Base-by-base conservation (phyloP, 1,140 invertebrate species). In the Magallana ariakensis region DNA sequence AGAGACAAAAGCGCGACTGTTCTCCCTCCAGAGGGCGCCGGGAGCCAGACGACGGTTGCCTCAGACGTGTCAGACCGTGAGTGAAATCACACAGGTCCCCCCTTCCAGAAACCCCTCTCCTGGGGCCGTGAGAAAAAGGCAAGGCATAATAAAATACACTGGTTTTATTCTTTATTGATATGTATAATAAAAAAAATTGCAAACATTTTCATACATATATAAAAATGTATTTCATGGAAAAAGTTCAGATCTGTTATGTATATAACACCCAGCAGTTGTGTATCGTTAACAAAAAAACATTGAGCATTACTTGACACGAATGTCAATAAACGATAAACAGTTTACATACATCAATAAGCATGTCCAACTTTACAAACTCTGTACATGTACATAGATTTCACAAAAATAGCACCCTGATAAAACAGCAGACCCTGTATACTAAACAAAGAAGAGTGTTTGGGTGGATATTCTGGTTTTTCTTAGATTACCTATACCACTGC, bases 101-200 rank as follows among this genome's bases (percentile, higher is more conserved):
- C 22, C 22, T 11, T 11, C 66, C 66, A 70, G 33, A 33, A 33
- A 33, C 33, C 33, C 33, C 33, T 33, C 33, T 33, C 33, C 33
- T 33, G 33, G 33, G 33, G 33, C 1, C 33, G 33, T 46, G 66
- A 70, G 66, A 33, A 70, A 60, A 70, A 70, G n/a, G 6, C 19
- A 70, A 70, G n/a, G 11, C 11, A 70, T 33, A 0, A 70, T 10
- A 75, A 26, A 75, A 75, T 13, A 75, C 19, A 13, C 1, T 26
- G 22, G 66, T 75, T 75, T 75, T 75, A 75, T 75, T 75, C 66
- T 33, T 75, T 75, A 75, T 75, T 26, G 62, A 75, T 75, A 75
- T 75, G 66, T 66, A 13, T 46, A 46, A 46, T 46, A 46, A 75
- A 75, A 33, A 26, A 26, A 13, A 26, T 3, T 13, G 66, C 22